A percentile compares a stretch with the other conserved stretches of the same genome.
Evolutionary conservation across 2,113 vertebrate genomes (phyloP).

Genomic region (Brachionichthys hirsutus): DNA sequence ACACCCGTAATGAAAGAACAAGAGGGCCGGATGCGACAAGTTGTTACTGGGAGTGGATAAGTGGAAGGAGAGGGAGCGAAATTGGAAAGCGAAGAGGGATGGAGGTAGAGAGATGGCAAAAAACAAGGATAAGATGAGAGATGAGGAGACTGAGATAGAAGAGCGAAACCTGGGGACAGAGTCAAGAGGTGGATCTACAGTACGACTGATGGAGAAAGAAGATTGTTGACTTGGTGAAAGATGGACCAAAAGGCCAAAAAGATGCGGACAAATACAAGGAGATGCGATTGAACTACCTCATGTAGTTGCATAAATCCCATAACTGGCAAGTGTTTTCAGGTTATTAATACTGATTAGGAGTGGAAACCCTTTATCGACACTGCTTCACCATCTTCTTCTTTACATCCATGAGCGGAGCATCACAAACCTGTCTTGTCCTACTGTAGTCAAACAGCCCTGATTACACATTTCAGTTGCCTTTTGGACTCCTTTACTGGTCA

Average conservation of each 20-base stretch:
- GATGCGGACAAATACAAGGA: constrained; percentile 13
- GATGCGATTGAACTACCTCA: not conserved
- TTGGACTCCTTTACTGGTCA: too few relatives aligned
- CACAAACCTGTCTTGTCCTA: too few relatives aligned
- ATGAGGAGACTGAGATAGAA: not conserved
- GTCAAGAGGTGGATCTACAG: constrained; percentile 5
- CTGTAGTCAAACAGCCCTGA: too few relatives aligned
- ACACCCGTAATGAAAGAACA: constrained; percentile 66
- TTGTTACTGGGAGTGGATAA: constrained; percentile 66
- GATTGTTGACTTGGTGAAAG: not conserved
- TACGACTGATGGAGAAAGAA: constrained; percentile 17
- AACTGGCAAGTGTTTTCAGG: too few relatives aligned
- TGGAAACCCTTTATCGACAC: too few relatives aligned
- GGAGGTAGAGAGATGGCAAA: constrained; percentile 14
- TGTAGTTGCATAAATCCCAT: too few relatives aligned
- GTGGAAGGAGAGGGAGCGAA: constrained; percentile 33
- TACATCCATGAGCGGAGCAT: too few relatives aligned
- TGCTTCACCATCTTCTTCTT: too few relatives aligned
- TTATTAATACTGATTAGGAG: too few relatives aligned
- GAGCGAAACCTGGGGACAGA: constrained; percentile 6
- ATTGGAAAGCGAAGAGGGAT: constrained; percentile 43
- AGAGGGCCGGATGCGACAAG: constrained; percentile 50
- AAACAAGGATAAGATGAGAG: constrained; percentile 23
- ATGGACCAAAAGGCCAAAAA: not conserved
- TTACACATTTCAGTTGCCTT: too few relatives aligned